Conservation (phyloP, 2,113 vertebrate species). For the Amazona vittata region DNA sequence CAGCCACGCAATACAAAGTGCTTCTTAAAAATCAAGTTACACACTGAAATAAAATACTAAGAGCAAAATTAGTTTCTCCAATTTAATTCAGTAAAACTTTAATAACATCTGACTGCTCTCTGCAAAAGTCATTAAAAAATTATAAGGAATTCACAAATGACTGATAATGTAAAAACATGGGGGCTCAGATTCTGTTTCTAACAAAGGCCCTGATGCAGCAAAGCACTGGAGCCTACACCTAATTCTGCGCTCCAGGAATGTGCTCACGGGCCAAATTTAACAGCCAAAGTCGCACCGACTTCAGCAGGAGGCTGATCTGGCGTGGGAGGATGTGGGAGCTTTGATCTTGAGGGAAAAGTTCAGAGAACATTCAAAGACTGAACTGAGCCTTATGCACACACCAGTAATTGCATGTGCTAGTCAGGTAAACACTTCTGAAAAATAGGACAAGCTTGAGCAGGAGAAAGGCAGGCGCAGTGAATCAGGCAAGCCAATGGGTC, state of each 20-base stretch:
- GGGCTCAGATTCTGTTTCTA: neutral
- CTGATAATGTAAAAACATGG: conserved; percentile 7
- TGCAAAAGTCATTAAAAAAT: conserved; percentile 64
- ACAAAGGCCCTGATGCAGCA: neutral
- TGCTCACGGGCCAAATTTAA: conserved; percentile 16
- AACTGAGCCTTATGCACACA: conserved; percentile 19
- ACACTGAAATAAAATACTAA: conserved; percentile 61
- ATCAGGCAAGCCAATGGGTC: neutral
- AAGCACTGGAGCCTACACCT: neutral
- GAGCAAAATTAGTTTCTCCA: conserved; percentile 63
- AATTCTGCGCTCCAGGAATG: neutral
- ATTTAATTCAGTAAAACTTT: conserved; percentile 63
- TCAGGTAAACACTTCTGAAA: conserved; percentile 41
- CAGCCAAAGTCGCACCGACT: conserved; percentile 12
- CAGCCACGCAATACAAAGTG: conserved; percentile 27
- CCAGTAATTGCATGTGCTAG: conserved; percentile 17
- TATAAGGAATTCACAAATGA: conserved; percentile 53
- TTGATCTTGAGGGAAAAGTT: conserved; percentile 48
- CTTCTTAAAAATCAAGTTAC: conserved; percentile 66
- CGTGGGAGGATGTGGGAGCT: neutral
- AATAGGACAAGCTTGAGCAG: conserved; percentile 34
- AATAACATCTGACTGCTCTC: conserved; percentile 57
- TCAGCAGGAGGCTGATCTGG: conserved; percentile 43
- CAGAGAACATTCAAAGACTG: conserved; percentile 5
- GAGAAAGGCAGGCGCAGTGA: conserved; percentile 7